Evolutionary conservation across 2,888 invertebrate species (phyloP).

Genomic region (Synanthedon myopaeformis): DNA sequence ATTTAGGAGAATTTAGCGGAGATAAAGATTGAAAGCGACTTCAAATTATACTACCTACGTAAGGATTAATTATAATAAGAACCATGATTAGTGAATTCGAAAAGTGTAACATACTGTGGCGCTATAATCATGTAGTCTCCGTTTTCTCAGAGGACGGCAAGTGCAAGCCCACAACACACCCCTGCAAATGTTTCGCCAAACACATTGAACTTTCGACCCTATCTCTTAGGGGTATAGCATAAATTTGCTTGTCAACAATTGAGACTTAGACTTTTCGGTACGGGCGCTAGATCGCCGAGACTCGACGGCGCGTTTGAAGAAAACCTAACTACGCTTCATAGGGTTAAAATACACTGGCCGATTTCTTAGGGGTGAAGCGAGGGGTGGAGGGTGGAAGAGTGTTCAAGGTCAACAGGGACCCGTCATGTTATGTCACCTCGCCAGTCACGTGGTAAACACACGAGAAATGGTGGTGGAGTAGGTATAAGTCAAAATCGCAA

Average conservation of each 20-base stretch:
- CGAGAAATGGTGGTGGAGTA: neutral
- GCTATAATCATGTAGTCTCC: constrained; percentile 61
- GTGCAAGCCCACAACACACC: constrained; percentile 55
- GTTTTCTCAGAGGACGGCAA: constrained; percentile 59
- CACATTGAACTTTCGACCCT: neutral
- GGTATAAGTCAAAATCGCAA: too few relatives aligned
- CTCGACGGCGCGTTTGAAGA: constrained; percentile 50
- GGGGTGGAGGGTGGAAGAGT: constrained; percentile 10
- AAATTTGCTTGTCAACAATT: constrained; percentile 1
- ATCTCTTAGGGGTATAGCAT: neutral
- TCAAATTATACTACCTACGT: too few relatives aligned
- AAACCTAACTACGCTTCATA: constrained; percentile 46
- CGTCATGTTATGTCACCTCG: constrained; percentile 13
- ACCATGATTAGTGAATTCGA: too few relatives aligned
- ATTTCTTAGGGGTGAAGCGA: constrained; percentile 12
- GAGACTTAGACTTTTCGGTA: constrained; percentile 16
- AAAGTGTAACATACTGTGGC: constrained; percentile 27
- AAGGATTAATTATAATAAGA: too few relatives aligned
- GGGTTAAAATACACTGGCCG: constrained; percentile 50
- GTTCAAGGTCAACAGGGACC: constrained; percentile 39
- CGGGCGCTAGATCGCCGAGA: constrained; percentile 17
- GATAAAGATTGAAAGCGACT: too few relatives aligned
- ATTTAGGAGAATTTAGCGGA: too few relatives aligned
- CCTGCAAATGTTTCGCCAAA: constrained; percentile 14
- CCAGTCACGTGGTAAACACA: neutral